Conservation (phyloP, 92 coral and sea anemone genomes). For the Hydrozoanthus gracilis region DNA sequence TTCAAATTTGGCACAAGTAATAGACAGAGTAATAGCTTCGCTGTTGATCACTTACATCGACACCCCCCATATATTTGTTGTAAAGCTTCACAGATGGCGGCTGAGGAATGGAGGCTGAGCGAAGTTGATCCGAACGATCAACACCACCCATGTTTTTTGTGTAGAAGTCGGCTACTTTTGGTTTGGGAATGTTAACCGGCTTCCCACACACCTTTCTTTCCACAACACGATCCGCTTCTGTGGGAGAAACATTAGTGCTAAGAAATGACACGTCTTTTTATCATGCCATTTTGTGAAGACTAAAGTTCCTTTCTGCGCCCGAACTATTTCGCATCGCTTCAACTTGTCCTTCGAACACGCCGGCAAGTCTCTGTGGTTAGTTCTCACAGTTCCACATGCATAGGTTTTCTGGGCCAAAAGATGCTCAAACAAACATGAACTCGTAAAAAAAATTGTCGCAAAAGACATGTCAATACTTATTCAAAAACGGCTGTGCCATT, state of each 20-base stretch:
- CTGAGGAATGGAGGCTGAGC: no score
- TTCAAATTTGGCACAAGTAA: neutral
- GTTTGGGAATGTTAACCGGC: neutral
- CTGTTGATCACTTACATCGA: no score
- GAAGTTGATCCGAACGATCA: slow-evolving; percentile 33
- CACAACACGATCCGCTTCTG: neutral
- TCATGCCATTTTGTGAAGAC: slow-evolving; percentile 38
- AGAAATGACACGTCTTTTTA: slow-evolving; percentile 36
- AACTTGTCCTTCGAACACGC: slow-evolving; percentile 59
- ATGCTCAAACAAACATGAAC: slow-evolving; percentile 46
- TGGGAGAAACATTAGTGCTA: slow-evolving; percentile 33
- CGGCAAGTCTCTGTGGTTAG: slow-evolving; percentile 55
- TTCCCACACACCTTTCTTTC: slow-evolving; percentile 20
- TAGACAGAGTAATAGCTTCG: no score
- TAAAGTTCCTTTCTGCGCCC: slow-evolving; percentile 32
- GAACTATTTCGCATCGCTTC: slow-evolving; percentile 34
- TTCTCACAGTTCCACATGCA: slow-evolving; percentile 59
- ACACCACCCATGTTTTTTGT: slow-evolving; percentile 26
- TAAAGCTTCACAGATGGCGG: no score
- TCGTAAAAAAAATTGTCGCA: slow-evolving; percentile 55
- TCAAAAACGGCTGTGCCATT: slow-evolving; percentile 60
- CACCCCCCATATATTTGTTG: no score
- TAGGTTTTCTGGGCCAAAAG: slow-evolving; percentile 51
- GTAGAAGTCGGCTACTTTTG: neutral
- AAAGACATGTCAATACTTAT: slow-evolving; percentile 41